Conservation (phyloP, 2,888 invertebrate species). For the Hypselothyrea guttata region DNA sequence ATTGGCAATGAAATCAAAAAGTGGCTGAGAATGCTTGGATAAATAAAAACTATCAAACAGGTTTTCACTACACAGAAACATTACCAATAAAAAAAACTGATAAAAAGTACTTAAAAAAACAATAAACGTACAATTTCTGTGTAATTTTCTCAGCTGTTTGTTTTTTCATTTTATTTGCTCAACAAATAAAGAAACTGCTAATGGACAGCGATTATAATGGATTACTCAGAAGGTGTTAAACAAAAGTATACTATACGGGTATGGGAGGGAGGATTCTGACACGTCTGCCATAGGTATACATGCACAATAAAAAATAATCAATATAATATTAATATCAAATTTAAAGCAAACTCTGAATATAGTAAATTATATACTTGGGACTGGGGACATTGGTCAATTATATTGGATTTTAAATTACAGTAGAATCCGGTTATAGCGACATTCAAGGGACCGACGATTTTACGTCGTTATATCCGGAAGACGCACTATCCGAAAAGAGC, state of each 20-base stretch:
- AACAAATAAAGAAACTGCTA: slow-evolving; percentile 18
- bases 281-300: neutral
- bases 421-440: no score
- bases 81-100: neutral
- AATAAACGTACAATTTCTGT: slow-evolving; percentile 2
- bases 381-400: no score
- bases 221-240: slow-evolving; percentile 27
- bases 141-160: neutral
- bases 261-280: neutral
- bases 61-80: slow-evolving; percentile 13
- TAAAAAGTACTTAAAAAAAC: slow-evolving; percentile 12
- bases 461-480: no score
- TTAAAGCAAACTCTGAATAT: no score
- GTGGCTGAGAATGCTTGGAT: no score
- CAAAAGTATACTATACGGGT: neutral
- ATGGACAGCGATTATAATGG: slow-evolving; percentile 21
- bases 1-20: slow-evolving; percentile 24
- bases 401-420: no score
- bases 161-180: neutral
- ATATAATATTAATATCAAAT: no score
- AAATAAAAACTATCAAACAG: slow-evolving; percentile 14
- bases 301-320: no score
- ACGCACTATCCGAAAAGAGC: no score
- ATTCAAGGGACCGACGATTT: no score
- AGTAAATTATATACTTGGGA: no score